Percentiles rank a stretch among this genome's conserved stretches.
Conservation (phyloP, 2,888 invertebrate genomes). For the Drosophila fungiperda region DNA sequence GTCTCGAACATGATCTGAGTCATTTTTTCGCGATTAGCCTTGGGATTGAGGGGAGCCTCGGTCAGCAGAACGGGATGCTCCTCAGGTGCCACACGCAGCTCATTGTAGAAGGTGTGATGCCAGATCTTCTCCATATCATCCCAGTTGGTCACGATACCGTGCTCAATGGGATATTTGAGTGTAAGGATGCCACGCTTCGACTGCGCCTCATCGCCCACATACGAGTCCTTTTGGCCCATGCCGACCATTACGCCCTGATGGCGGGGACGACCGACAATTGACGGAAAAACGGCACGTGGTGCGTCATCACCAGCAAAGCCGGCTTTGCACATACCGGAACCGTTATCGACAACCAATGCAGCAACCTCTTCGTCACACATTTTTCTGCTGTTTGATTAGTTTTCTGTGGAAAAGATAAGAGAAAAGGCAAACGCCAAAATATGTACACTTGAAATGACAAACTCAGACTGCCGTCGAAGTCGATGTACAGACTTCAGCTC, state of each 20-base stretch:
- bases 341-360: slow-evolving; percentile 95
- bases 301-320: slow-evolving; percentile 96
- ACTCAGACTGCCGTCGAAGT: slow-evolving; percentile 18
- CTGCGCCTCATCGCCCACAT: slow-evolving; percentile 94
- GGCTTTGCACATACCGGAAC: slow-evolving; percentile 97
- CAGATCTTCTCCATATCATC: slow-evolving; percentile 99
- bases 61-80: slow-evolving; percentile 95
- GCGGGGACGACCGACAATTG: slow-evolving; percentile 95
- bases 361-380: slow-evolving; percentile 99
- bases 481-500: slow-evolving; percentile 9
- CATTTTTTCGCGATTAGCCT: slow-evolving; percentile 96
- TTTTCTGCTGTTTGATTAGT: slow-evolving; percentile 85
- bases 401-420: slow-evolving; percentile 56
- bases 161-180: slow-evolving; percentile 98
- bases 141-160: slow-evolving; percentile 99
- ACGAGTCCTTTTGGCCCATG: slow-evolving; percentile 96
- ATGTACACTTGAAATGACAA: slow-evolving; percentile 49
- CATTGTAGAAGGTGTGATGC: slow-evolving; percentile 99
- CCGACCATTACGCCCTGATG: slow-evolving; percentile 96
- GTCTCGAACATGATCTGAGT: slow-evolving; percentile 97
- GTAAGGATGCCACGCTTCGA: slow-evolving; percentile 95
- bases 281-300: slow-evolving; percentile 95
- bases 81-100: slow-evolving; percentile 97
- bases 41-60: slow-evolving; percentile 95
- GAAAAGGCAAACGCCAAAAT: slow-evolving; percentile 31